Conservation (phyloP, 2,797 vertebrate species). For the Xiphorhynchus erythropygius region DNA sequence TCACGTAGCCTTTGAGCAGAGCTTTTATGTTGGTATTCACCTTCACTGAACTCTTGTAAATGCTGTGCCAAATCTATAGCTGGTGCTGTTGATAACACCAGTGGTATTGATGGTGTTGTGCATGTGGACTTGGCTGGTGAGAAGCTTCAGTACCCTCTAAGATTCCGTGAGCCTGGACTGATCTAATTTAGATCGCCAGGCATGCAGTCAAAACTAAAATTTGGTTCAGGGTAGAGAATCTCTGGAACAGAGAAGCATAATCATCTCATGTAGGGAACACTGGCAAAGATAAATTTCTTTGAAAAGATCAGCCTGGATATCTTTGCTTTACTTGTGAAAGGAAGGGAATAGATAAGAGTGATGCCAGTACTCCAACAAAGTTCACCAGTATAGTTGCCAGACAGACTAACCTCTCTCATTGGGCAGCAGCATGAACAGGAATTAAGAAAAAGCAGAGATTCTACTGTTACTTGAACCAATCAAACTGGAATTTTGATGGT, state of each 20-base stretch:
- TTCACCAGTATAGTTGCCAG: neutral
- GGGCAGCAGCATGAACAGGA: neutral
- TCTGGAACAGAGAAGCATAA: neutral
- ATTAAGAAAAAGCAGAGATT: neutral
- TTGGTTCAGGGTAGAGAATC: neutral
- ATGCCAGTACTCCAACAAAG: neutral
- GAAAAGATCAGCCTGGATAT: neutral
- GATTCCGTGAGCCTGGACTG: neutral
- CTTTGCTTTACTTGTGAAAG: neutral
- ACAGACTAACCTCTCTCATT: neutral
- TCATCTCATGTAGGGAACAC: neutral
- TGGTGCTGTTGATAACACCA: neutral
- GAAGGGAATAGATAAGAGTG: neutral
- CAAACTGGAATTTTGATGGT: neutral
- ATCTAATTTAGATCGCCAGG: neutral
- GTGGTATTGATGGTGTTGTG: rapidly evolving
- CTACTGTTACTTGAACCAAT: neutral
- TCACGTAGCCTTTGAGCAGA: neutral
- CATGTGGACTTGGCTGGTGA: neutral
- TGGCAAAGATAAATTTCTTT: neutral
- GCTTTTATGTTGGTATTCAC: neutral
- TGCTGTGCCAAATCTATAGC: neutral
- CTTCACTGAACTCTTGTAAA: neutral
- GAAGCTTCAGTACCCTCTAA: neutral
- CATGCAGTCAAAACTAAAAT: neutral